These are phyloP conservation scores for Ammodytes marinus DNA, from an alignment of 2,113 vertebrate genomes.

Conservation along the genomic window DNA sequence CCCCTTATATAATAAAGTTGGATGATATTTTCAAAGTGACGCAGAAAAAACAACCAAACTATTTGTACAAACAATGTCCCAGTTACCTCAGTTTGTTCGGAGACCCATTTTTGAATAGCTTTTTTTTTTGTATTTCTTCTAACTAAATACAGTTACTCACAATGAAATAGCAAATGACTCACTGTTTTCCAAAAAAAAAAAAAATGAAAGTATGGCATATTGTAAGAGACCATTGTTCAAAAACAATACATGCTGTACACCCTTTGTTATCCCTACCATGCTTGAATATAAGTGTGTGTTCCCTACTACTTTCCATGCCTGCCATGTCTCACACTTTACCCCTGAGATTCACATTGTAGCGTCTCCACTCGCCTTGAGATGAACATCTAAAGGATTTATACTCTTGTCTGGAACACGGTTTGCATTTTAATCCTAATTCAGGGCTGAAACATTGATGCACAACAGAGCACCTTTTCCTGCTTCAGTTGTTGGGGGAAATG, in stretches of 20 bases:
- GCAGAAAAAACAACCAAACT: too few species aligned
- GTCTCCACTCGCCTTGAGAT: not conserved
- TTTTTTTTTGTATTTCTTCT: not conserved
- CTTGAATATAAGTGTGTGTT: not conserved
- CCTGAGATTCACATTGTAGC: not conserved
- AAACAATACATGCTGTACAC: not conserved
- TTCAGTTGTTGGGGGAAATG: not conserved
- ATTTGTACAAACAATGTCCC: not conserved
- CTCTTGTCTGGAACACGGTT: conserved; percentile 1
- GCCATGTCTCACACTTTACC: not conserved
- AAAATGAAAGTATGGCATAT: not conserved
- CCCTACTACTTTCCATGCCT: not conserved
- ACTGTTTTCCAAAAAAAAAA: not conserved
- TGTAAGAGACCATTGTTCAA: not conserved
- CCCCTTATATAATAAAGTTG: not conserved
- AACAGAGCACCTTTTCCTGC: not conserved
- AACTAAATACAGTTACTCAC: too few species aligned
- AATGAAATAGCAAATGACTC: not conserved
- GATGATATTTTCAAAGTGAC: not conserved
- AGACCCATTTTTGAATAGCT: not conserved
- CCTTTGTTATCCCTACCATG: not conserved
- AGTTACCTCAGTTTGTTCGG: not conserved
- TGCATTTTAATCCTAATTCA: conserved; percentile 10
- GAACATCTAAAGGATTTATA: conserved; percentile 17
- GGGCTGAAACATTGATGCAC: conserved; percentile 3